phyloP scores from a whole-genome alignment of 2,797 vertebrate genomes.

The Amblyopsis hoosieri region DNA sequence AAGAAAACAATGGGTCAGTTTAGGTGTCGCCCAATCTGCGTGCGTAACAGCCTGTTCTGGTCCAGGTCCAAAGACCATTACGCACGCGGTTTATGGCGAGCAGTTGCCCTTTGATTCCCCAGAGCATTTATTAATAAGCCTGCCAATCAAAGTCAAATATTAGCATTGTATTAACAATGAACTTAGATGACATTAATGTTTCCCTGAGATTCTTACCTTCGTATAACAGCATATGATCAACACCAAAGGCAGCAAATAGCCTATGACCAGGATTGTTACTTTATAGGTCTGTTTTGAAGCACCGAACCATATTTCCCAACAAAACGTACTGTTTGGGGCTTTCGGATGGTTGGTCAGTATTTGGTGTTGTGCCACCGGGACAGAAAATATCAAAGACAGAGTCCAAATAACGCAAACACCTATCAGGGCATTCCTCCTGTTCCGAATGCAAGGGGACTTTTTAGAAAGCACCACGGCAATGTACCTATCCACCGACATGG shows the following conservation, averaged over 20 bases:
- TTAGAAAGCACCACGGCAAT: conserved; percentile 83
- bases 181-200: background rate
- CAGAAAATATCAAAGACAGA: conserved; percentile 76
- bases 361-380: conserved; percentile 84
- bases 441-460: conserved; percentile 70
- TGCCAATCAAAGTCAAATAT: conserved; percentile 25
- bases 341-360: conserved; percentile 66
- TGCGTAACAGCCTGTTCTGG: background rate
- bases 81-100: conserved; percentile 32
- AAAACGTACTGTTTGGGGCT: conserved; percentile 86
- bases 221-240: conserved; percentile 86
- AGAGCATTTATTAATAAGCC: background rate
- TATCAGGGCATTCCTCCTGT: conserved; percentile 73
- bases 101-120: conserved; percentile 39
- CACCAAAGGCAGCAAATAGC: conserved; percentile 84
- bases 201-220: conserved; percentile 71
- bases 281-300: conserved; percentile 73
- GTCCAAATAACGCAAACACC: conserved; percentile 79
- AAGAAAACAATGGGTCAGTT: background rate
- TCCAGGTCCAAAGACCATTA: conserved; percentile 21
- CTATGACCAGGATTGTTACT: conserved; percentile 78
- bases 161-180: background rate
- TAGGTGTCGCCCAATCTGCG: background rate
- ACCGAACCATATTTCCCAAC: conserved; percentile 83
- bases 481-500: conserved; percentile 88